Conservation (phyloP, 2,113 vertebrate genomes). For the Bucco capensis region DNA sequence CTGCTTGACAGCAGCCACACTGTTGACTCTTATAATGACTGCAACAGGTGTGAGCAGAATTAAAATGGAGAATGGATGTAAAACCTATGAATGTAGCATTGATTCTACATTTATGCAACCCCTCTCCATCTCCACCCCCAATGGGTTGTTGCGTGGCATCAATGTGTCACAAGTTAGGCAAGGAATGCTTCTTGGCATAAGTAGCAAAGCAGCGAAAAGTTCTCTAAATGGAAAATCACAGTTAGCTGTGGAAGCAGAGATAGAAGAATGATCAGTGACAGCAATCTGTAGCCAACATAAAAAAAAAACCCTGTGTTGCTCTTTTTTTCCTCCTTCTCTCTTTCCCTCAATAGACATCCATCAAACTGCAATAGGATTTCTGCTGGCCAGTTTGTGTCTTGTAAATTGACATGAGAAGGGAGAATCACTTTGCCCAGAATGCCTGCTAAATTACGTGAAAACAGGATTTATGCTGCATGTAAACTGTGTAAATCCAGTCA, state of each 20-base stretch:
- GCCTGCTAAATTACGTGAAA: slow-evolving; percentile 38
- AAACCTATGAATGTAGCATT: neutral
- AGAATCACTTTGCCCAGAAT: neutral
- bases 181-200: neutral
- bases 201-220: neutral
- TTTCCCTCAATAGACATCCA: neutral
- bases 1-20: neutral
- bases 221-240: neutral
- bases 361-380: slow-evolving; percentile 29
- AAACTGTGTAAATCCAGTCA: slow-evolving; percentile 54
- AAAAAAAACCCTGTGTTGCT: neutral
- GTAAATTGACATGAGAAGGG: neutral
- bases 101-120: neutral
- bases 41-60: neutral
- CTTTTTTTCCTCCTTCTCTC: neutral
- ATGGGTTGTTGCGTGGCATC: neutral
- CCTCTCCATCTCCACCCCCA: rapidly evolving
- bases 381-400: slow-evolving; percentile 22
- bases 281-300: neutral
- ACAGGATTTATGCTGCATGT: slow-evolving; percentile 40
- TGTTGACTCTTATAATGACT: neutral
- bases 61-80: neutral
- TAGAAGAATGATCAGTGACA: neutral
- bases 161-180: neutral
- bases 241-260: neutral